phyloP scores from a whole-genome alignment of 2,797 vertebrate species.

The Crypturellus tataupa region DNA sequence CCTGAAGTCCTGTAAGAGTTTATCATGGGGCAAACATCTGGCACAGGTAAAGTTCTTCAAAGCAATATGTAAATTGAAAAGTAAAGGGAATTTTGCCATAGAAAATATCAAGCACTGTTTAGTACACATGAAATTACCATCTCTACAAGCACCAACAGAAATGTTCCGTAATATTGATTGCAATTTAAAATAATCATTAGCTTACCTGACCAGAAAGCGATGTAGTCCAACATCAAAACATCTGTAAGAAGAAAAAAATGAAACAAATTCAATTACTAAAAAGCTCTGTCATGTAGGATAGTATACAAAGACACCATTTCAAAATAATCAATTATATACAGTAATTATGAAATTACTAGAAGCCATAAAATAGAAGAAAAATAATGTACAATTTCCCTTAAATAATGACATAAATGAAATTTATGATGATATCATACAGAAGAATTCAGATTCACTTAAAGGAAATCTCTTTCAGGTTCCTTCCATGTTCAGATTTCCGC shows the following conservation, averaged over 20 bases:
- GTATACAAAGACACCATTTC: background rate
- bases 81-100: background rate
- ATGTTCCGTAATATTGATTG: background rate
- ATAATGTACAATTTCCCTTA: background rate
- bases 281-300: background rate
- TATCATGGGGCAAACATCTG: background rate
- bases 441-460: background rate
- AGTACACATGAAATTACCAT: background rate
- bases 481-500: background rate
- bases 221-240: conserved; percentile 97
- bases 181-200: conserved; percentile 11
- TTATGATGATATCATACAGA: background rate
- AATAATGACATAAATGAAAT: background rate
- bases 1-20: background rate
- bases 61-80: background rate
- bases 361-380: background rate
- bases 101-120: background rate
- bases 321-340: background rate
- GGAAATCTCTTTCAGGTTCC: background rate
- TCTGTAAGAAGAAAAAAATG: conserved; percentile 81
- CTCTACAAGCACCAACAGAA: background rate
- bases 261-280: background rate
- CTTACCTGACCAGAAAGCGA: conserved; percentile 95
- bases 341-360: background rate
- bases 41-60: background rate